These are phyloP conservation scores for Mastacembelus armatus DNA, from an alignment of 2,797 vertebrate genomes.

Conservation along the genomic window DNA sequence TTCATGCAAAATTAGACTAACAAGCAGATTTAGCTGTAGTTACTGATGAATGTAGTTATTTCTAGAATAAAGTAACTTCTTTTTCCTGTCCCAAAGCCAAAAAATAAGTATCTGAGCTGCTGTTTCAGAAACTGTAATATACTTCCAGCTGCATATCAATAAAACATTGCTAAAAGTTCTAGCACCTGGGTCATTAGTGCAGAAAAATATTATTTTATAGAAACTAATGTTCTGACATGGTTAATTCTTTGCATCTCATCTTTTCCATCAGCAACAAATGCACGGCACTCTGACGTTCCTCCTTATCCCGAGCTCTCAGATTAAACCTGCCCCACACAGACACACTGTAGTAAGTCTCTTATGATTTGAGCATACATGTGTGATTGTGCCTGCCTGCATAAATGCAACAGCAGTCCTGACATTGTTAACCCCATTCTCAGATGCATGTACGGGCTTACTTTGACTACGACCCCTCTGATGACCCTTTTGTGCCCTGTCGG, in stretches of 20 bases:
- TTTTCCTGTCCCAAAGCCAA: background rate
- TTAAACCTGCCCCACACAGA: constrained; percentile 87
- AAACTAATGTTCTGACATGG: constrained; percentile 23
- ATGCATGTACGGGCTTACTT: constrained; percentile 97
- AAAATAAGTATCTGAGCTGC: background rate
- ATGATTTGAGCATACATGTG: background rate
- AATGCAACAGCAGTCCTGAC: constrained; percentile 19
- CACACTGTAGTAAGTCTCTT: constrained; percentile 92
- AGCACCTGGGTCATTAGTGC: background rate
- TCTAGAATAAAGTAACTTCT: background rate
- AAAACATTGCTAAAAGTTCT: background rate
- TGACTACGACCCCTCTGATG: constrained; percentile 97
- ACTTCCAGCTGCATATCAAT: background rate
- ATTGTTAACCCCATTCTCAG: constrained; percentile 76
- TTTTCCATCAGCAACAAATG: constrained; percentile 91
- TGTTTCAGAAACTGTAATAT: constrained; percentile 1
- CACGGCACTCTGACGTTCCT: constrained; percentile 95
- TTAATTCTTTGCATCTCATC: constrained; percentile 32
- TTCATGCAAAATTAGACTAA: background rate
- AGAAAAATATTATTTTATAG: background rate
- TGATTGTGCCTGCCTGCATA: constrained; percentile 30
- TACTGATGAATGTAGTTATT: background rate
- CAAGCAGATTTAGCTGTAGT: too few species aligned
- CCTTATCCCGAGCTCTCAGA: constrained; percentile 92
- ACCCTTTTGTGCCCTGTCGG: constrained; percentile 96